A percentile compares a stretch with the other conserved stretches of the same genome.
Conservation (phyloP, 2,888 invertebrate species). For the Molorchus minor region DNA sequence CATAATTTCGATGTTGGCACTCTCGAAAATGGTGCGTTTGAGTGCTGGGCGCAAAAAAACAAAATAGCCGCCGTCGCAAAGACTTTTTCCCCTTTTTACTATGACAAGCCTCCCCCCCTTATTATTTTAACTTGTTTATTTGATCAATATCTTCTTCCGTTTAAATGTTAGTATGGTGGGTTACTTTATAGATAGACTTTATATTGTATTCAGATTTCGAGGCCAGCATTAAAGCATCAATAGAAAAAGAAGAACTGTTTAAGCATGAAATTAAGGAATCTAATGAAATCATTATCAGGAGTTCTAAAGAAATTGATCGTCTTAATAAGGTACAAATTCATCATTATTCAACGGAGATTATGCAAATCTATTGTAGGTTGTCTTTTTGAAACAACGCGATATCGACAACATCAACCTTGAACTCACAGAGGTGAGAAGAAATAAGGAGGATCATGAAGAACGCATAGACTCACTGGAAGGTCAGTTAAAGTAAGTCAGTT, state of each 20-base stretch:
- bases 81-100: too few species aligned
- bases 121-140: too few species aligned
- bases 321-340: constrained; percentile 27
- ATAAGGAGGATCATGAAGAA: constrained; percentile 28
- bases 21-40: too few species aligned
- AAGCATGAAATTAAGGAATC: constrained; percentile 44
- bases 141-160: too few species aligned
- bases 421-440: constrained; percentile 20
- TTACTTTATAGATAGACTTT: too few species aligned
- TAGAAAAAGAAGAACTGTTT: constrained; percentile 43
- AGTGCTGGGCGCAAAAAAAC: too few species aligned
- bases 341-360: background rate
- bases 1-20: too few species aligned
- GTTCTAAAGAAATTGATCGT: constrained; percentile 34
- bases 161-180: too few species aligned
- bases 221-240: constrained; percentile 38
- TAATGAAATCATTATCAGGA: constrained; percentile 30
- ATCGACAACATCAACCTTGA: constrained; percentile 31
- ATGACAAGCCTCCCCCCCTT: too few species aligned
- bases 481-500: constrained; percentile 29
- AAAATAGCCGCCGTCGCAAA: too few species aligned
- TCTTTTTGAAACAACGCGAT: constrained; percentile 28
- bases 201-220: constrained; percentile 44
- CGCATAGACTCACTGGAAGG: constrained; percentile 30
- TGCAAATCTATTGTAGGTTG: background rate